Percentiles rank a stretch among this genome's conserved stretches.
Conservation (phyloP, 2,888 invertebrate genomes). For the Pollenia griseotomentosa region DNA sequence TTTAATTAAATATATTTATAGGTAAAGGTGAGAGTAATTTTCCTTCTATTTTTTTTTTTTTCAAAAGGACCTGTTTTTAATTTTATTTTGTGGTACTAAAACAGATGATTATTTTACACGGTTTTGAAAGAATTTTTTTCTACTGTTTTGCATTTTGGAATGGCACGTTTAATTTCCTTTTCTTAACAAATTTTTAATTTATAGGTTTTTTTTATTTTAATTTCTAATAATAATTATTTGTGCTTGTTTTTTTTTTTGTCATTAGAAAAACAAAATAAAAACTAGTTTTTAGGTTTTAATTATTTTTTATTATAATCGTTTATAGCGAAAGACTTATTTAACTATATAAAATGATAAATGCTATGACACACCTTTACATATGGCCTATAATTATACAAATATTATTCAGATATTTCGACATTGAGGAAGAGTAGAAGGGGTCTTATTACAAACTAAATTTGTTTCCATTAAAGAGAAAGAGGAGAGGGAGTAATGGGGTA, state of each 20-base stretch:
- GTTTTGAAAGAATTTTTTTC: conserved; percentile 16
- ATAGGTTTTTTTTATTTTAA: conserved; percentile 58
- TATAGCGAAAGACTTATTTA: conserved; percentile 52
- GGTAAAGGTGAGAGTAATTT: background rate
- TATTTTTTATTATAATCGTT: conserved; percentile 41
- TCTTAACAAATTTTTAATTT: conserved; percentile 63
- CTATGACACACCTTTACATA: conserved; percentile 82
- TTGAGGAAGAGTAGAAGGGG: background rate
- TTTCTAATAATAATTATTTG: conserved; percentile 73
- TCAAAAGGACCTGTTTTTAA: conserved; percentile 41
- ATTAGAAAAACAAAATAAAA: conserved; percentile 36
- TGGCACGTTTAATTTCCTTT: conserved; percentile 79
- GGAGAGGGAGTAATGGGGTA: conserved; percentile 16
- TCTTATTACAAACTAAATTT: conserved; percentile 24
- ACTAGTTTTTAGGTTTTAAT: conserved; percentile 23
- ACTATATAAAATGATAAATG: conserved; percentile 76
- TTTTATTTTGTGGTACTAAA: conserved; percentile 1
- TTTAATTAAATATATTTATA: conserved; percentile 8
- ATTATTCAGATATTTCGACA: conserved; percentile 21
- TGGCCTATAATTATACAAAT: conserved; percentile 76
- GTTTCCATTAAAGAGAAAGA: background rate
- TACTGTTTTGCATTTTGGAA: conserved; percentile 76
- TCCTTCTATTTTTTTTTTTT: conserved; percentile 60
- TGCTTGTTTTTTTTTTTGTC: conserved; percentile 27
- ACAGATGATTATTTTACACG: conserved; percentile 39